A percentile compares a stretch with the other conserved stretches of the same genome.
Evolutionary conservation across 1,140 invertebrate genomes (phyloP).

Genomic region (Pachyrhynchus sulphureomaculatus): DNA sequence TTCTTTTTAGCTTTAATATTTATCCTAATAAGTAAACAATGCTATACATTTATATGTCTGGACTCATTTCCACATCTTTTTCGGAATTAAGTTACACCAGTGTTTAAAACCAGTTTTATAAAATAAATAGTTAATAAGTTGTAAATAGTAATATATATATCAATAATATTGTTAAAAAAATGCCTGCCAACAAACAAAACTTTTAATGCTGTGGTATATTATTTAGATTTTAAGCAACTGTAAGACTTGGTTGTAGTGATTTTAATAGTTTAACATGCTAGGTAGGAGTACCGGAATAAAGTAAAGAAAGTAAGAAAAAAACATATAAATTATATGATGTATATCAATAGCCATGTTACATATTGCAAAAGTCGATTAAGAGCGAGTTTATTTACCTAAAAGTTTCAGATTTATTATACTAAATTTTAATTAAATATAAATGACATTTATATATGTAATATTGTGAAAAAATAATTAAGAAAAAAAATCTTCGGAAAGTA

Average conservation of each 20-base stretch:
- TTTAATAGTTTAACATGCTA: conserved; percentile 27
- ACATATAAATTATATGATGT: conserved; percentile 8
- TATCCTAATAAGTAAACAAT: too few relatives aligned
- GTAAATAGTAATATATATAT: conserved; percentile 17
- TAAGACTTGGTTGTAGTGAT: conserved; percentile 41
- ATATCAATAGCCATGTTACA: too few relatives aligned
- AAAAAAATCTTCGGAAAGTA: too few relatives aligned
- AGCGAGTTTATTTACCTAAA: too few relatives aligned
- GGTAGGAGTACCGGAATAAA: conserved; percentile 8
- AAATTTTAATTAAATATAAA: too few relatives aligned
- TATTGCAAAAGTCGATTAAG: too few relatives aligned
- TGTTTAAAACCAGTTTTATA: conserved; percentile 7
- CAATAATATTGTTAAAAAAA: neutral
- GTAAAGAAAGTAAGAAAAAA: neutral
- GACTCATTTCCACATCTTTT: too few relatives aligned
- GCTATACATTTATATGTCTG: too few relatives aligned
- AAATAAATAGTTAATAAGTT: conserved; percentile 8
- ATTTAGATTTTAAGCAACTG: conserved; percentile 35
- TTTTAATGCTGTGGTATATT: conserved; percentile 38
- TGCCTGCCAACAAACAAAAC: conserved; percentile 30
- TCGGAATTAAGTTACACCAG: neutral
- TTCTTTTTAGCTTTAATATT: too few relatives aligned
- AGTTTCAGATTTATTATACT: too few relatives aligned
- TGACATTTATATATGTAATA: too few relatives aligned
- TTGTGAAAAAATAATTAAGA: too few relatives aligned